Evolutionary conservation across 2,797 vertebrate genomes (phyloP), one percentile per base, ranked within the genome.

Genomic region (Zalophus californianus): DNA sequence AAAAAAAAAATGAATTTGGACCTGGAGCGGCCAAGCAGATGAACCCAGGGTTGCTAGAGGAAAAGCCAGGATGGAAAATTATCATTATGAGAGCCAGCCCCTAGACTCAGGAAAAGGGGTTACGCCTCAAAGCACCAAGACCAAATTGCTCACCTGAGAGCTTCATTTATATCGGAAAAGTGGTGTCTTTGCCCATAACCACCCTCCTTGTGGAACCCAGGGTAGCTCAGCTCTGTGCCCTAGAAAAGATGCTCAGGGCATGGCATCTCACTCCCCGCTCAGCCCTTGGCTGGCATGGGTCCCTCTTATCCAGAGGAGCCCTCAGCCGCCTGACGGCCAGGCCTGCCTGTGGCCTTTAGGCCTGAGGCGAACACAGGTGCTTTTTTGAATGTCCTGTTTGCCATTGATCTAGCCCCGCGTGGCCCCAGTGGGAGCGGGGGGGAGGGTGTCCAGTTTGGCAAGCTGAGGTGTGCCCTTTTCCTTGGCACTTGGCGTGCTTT

Each of bases 1-100:
- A 0, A 9, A 41, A 44, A 38, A 44, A 44, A 48, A 23, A 56
- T 18, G 52, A 52, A 5, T 52, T 68, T 64, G 88, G 95, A 97
- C 97, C 97, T 96, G 92, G 95, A 96, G 98, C 88, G 90, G 97
- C 96, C 96, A 85, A 91, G 84, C n/a, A 4, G 91, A 1, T 0
- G 88, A 96, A 95, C 89, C 86, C 97, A 88, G 97, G 93, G 95
- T n/a, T 68, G 41, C 70, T 38, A 2, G 20, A 62, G 41, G 41
- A 62, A 66, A 44, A 27, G 20, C 72, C 87, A 73, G 75, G 15
- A 12, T 38, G 84, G 85, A 90, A 87, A 77, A 21, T 62, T 13
- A 6, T 32, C 79, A 4, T 56, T 48, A 29, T 50, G 21, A 2
- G n/a, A 52, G 35, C 66, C 88, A 91, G 66, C 38, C 95, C 94